Evolutionary conservation across 2,797 vertebrate species (phyloP), one percentile per base, ranked within the genome.

Genomic region (Bufotes viridis): DNA sequence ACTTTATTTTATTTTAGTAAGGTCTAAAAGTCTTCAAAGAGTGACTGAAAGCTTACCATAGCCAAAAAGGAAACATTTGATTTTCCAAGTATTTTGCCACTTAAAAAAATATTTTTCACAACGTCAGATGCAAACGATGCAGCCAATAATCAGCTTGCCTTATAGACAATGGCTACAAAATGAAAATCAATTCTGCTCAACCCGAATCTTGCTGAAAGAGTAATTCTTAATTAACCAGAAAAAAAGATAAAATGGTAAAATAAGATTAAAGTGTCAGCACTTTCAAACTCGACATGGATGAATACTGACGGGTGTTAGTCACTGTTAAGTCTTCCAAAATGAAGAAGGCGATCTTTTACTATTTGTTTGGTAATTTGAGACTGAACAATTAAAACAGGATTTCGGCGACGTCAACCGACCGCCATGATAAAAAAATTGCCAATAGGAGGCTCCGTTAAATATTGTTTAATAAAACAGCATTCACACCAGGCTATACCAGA

Each of bases 341-440:
- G 69, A 82, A 82, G 65, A 81, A n/a, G 42, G 58, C 29, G 61
- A 69, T 82, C 72, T 49, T 20, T 60, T 70, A 78, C 84, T 74
- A 34, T 86, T 81, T 82, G 57, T 15, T 49, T 34, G 61, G 88
- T 61, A 82, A 86, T 82, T 78, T 60, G 75, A 82, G 76, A 72
- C 58, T 20, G 42, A 60, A 29, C 72, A 78, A 89, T 89, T 89
- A 89, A 89, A 86, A 70, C 26, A 12, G 88, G 88, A 89, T 89
- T 89, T 81, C 57, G 22, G 18, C 53, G 34, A 63, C 78, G 60
- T 49, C 58, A 26, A 58, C 26, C 74, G 53, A 69, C 10, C 3
- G 51, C 13, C 49, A 61, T 13, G 6, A 82, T 82, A 87, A 82
- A n/a, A n/a, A 75, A 29, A 65, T 60, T 53, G 42, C 17, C 10